These are phyloP conservation scores for Actinernus sp. DNA, from an alignment of 92 coral and sea anemone genomes.

Conservation along the genomic window DNA sequence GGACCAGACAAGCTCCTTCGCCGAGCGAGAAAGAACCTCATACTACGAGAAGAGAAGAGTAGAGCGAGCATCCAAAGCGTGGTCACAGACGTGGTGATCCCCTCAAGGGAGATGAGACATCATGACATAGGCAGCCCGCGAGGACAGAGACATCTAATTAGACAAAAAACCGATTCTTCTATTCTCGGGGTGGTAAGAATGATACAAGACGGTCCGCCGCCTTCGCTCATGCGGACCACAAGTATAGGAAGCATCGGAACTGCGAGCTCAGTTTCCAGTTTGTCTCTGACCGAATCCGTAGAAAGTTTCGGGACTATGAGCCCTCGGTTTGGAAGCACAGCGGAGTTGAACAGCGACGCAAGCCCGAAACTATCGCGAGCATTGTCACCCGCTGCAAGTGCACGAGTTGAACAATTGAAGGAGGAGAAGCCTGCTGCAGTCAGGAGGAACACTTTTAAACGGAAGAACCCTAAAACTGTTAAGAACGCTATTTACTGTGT, in stretches of 20 bases:
- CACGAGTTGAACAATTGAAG: conserved; percentile 11
- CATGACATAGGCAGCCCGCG: conserved; percentile 59
- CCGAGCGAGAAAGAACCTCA: conserved; percentile 86
- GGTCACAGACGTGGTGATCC: conserved; percentile 59
- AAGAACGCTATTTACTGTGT: conserved; percentile 96
- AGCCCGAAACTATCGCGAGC: conserved; percentile 10
- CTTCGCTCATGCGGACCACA: conserved; percentile 13
- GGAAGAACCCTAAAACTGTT: conserved; percentile 78
- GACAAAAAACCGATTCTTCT: conserved; percentile 72
- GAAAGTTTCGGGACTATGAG: conserved; percentile 78
- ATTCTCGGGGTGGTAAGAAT: conserved; percentile 49
- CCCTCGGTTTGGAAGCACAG: conserved; percentile 73
- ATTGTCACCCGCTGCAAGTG: conserved; percentile 24
- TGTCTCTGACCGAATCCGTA: conserved; percentile 79
- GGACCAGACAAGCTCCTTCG: conserved; percentile 71
- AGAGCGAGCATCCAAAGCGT: conserved; percentile 84
- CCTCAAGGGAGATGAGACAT: conserved; percentile 33
- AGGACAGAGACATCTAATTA: conserved; percentile 40
- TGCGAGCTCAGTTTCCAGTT: conserved; percentile 61
- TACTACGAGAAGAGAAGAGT: conserved; percentile 92
- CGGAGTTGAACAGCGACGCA: conserved; percentile 61
- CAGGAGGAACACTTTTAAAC: conserved; percentile 67
- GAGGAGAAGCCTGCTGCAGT: conserved; percentile 10
- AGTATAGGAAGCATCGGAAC: conserved; percentile 47
- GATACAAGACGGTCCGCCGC: conserved; percentile 77